Percentiles rank a stretch among this genome's conserved stretches.
phyloP scores from a whole-genome alignment of 2,888 invertebrate genomes.

The Heliconius ethilla region DNA sequence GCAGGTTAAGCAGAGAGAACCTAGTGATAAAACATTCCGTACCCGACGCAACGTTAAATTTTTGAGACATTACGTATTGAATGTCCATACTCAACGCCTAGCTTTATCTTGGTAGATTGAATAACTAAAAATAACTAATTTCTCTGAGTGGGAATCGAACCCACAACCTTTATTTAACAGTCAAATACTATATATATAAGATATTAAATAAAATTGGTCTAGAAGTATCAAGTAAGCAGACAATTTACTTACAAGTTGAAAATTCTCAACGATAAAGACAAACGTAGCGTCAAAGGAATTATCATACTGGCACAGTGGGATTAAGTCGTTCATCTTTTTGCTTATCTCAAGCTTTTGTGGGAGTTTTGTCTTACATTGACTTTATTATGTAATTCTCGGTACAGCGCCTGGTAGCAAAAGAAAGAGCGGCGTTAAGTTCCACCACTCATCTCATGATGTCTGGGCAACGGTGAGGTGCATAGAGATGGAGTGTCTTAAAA shows the following conservation, averaged over 20 bases:
- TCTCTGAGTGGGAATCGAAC: too few species aligned
- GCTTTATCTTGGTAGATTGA: too few species aligned
- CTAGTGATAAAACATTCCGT: too few species aligned
- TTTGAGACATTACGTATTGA: too few species aligned
- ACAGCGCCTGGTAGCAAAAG: neutral
- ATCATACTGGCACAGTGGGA: slow-evolving; percentile 56
- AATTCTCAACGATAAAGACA: slow-evolving; percentile 47
- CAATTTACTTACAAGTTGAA: slow-evolving; percentile 7
- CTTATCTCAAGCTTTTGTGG: slow-evolving; percentile 69
- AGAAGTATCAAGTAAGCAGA: neutral
- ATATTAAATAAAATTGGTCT: neutral
- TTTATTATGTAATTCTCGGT: neutral
- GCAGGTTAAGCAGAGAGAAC: too few species aligned
- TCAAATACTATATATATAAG: neutral
- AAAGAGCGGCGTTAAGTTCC: neutral
- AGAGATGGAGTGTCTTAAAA: neutral
- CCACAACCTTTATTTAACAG: too few species aligned
- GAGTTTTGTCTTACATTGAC: slow-evolving; percentile 51
- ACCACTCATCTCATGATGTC: neutral
- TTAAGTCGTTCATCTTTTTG: slow-evolving; percentile 69
- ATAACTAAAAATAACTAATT: too few species aligned
- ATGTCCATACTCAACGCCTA: too few species aligned
- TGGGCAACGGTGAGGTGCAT: neutral
- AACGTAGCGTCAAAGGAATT: slow-evolving; percentile 54
- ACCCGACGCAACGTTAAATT: too few species aligned